Percentiles rank a stretch among this genome's conserved stretches.
Conservation (phyloP, 2,113 vertebrate genomes). For the Nerophis lumbriciformis region DNA sequence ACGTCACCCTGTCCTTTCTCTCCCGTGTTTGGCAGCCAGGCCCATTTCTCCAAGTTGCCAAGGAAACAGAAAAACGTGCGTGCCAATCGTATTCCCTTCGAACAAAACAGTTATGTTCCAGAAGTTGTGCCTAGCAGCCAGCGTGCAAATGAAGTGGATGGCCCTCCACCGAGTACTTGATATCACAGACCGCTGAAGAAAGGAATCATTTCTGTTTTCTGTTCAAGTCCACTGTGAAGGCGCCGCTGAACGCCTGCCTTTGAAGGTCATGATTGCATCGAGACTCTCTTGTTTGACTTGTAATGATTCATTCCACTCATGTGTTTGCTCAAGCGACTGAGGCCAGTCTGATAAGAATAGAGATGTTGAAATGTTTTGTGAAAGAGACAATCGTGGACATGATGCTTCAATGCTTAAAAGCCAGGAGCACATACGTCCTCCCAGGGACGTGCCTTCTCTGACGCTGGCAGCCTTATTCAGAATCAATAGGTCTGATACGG, state of each 20-base stretch:
- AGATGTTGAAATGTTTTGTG: conserved; percentile 27
- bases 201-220: no score
- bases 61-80: neutral
- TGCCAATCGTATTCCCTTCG: neutral
- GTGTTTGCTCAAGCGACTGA: conserved; percentile 40
- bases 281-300: conserved; percentile 15
- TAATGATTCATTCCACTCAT: conserved; percentile 6
- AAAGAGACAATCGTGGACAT: neutral
- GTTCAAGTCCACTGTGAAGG: neutral
- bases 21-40: neutral
- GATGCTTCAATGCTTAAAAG: conserved; percentile 24
- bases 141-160: neutral
- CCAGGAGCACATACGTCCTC: conserved; percentile 3
- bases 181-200: no score
- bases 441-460: neutral
- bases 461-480: conserved; percentile 13
- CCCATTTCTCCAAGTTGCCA: neutral
- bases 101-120: neutral
- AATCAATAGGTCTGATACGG: conserved; percentile 7
- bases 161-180: no score
- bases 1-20: neutral
- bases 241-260: neutral
- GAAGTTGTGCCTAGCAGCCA: no score
- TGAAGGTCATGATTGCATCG: conserved; percentile 6
- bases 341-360: conserved; percentile 41